Base-by-base conservation (phyloP, 2,797 vertebrate species). In the Gorsachius magnificus region DNA sequence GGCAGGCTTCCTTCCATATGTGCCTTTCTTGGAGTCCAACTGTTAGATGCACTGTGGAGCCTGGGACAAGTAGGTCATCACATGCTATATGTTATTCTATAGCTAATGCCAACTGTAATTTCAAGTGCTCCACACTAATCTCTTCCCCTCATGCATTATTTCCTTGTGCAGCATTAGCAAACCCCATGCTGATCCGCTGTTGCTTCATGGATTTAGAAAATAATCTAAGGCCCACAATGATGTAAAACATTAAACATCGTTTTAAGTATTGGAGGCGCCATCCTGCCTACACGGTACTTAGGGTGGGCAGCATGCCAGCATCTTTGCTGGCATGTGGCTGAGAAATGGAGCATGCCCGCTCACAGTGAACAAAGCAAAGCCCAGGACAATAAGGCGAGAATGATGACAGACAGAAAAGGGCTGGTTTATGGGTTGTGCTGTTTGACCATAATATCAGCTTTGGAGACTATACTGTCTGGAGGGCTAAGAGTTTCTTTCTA, bases 371-470 rank as follows among this genome's bases (percentile, higher is more conserved):
- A 98, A 98, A 98, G 97, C 95, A 93, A 85, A 94, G 87, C 93
- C 69, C 80, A 35, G 87, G 95, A 96, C 97, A 96, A 98, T 98
- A 98, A 97, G 98, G 98, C 98, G 82, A 17, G 61, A 81, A 97
- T 14, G 99, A 98, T 99, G 99, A 99, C 98, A 99, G 99, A 99
- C 97, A 96, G 89, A 95, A 96, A 96, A 95, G 92, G 94, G 97
- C 98, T 99, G 99, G 89, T 85, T 81, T 76, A 46, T 51, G 85
- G 20, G 68, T 63, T 92, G 48, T 88, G 92, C 89, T 87, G 17
- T 96, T 95, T 93, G 95, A 77, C 96, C 89, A 72, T 92, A 91
- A 90, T 81, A 88, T 58, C 94, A 80, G 51, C 79, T 79, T 54
- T 87, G 96, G 96, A 96, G 96, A 96, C 95, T 88, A 45, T 21